Evolutionary conservation across 1,140 invertebrate genomes (phyloP).

Genomic region (Bombus pascuorum): DNA sequence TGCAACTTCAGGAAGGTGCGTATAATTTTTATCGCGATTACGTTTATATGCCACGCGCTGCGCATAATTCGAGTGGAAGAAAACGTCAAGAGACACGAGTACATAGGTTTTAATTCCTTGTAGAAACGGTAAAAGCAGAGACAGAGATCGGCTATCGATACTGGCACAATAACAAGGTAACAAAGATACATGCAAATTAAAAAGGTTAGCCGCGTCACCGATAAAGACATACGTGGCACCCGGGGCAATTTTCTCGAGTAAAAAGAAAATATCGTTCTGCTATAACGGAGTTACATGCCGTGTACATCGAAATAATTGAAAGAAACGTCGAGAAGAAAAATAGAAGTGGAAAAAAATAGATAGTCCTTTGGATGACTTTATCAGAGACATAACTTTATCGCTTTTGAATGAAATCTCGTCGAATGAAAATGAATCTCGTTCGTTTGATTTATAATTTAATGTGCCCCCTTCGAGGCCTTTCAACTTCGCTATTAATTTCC

Average conservation of each 20-base stretch:
- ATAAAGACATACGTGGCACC: background rate
- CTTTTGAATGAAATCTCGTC: background rate
- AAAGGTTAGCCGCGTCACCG: background rate
- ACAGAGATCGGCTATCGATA: constrained; percentile 27
- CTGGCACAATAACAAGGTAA: background rate
- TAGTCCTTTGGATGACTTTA: background rate
- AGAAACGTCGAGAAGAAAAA: background rate
- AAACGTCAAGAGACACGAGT: background rate
- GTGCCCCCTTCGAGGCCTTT: background rate
- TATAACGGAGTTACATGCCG: too few relatives aligned
- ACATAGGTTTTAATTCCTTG: constrained; percentile 12
- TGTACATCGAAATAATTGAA: background rate
- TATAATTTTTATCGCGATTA: background rate
- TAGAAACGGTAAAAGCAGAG: constrained; percentile 5
- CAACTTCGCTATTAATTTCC: background rate
- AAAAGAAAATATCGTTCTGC: background rate
- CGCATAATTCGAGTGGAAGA: background rate
- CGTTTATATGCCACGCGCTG: background rate
- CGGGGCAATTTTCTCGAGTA: background rate
- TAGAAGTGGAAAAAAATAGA: background rate
- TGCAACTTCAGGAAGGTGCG: background rate
- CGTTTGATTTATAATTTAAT: background rate
- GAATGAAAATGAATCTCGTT: background rate
- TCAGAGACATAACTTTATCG: constrained; percentile 24
- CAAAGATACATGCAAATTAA: constrained; percentile 23